A percentile compares a stretch with the other conserved stretches of the same genome.
phyloP scores from a whole-genome alignment of 1,140 invertebrate genomes.

The Macrostomum lignano region DNA sequence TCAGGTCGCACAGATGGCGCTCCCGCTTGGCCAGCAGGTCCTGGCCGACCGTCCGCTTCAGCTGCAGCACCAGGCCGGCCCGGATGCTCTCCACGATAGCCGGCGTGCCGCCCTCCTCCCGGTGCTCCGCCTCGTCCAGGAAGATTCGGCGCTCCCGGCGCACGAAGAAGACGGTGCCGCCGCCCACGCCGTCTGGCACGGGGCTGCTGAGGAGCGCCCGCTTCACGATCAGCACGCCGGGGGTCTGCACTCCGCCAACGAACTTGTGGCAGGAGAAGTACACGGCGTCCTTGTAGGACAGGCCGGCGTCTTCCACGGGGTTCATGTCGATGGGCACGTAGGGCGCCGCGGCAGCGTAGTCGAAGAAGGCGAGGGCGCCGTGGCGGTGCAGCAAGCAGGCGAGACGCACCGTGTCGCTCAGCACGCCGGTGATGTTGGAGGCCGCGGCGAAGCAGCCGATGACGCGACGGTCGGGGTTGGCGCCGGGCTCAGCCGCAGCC shows the following conservation, averaged over 20 bases:
- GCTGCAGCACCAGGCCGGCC: slow-evolving; percentile 51
- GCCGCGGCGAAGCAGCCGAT: slow-evolving; percentile 59
- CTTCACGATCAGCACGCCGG: slow-evolving; percentile 40
- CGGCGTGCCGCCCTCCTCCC: slow-evolving; percentile 56
- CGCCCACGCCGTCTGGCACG: slow-evolving; percentile 33
- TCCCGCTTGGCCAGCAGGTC: slow-evolving; percentile 43
- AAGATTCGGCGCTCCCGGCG: slow-evolving; percentile 31
- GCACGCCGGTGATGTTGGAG: slow-evolving; percentile 58
- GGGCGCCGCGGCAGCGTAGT: slow-evolving; percentile 56
- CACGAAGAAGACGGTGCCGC: slow-evolving; percentile 38
- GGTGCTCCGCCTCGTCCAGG: slow-evolving; percentile 35
- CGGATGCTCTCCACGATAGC: slow-evolving; percentile 51
- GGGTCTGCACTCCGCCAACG: slow-evolving; percentile 56
- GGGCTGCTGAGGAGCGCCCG: slow-evolving; percentile 34
- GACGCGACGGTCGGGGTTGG: slow-evolving; percentile 26
- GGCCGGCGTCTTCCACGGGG: slow-evolving; percentile 36
- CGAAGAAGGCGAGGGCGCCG: slow-evolving; percentile 51
- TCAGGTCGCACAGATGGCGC: slow-evolving; percentile 35
- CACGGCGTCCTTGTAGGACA: slow-evolving; percentile 55
- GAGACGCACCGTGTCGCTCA: slow-evolving; percentile 50
- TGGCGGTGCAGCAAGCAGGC: slow-evolving; percentile 51
- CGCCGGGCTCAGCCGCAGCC: slow-evolving; percentile 3
- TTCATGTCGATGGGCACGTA: slow-evolving; percentile 58
- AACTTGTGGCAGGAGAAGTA: slow-evolving; percentile 71
- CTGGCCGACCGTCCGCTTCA: slow-evolving; percentile 47